Percentiles rank a stretch among this genome's conserved stretches.
phyloP scores from a whole-genome alignment of 2,888 invertebrate genomes.

The Megamerina dolium region DNA sequence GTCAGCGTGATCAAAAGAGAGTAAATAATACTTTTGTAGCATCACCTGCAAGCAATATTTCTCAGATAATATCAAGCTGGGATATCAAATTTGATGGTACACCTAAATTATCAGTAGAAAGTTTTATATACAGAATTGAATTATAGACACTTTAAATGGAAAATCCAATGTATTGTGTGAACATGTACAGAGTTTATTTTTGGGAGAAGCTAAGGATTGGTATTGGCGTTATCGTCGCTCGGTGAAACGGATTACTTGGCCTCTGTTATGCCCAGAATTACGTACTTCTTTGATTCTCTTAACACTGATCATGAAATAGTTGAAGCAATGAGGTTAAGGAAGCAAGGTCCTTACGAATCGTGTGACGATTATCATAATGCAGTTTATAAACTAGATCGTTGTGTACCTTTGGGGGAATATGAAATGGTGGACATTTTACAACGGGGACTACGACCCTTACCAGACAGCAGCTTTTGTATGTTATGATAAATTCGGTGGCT shows the following conservation, averaged over 20 bases:
- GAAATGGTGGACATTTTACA: no score
- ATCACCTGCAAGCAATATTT: neutral
- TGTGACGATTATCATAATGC: no score
- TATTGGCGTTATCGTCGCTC: slow-evolving; percentile 6
- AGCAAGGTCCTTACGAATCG: no score
- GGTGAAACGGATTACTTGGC: slow-evolving; percentile 3
- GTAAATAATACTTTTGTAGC: slow-evolving; percentile 10
- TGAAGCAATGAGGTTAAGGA: no score
- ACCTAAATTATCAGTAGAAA: neutral
- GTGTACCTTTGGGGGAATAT: neutral
- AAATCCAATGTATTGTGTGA: neutral
- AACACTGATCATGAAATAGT: no score
- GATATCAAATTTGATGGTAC: slow-evolving; percentile 1
- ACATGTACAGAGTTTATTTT: neutral
- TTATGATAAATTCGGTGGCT: no score
- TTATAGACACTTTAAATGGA: neutral
- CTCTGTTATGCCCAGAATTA: slow-evolving; percentile 5
- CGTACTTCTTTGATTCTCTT: no score
- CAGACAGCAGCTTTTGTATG: no score
- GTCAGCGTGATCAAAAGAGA: no score
- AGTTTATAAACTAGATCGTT: no score
- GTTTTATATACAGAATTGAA: neutral
- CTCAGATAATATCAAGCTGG: no score
- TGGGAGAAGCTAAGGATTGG: slow-evolving; percentile 5
- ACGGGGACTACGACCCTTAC: no score